Evolutionary conservation across 2,113 vertebrate species (phyloP), one percentile per base, ranked within the genome.

Genomic region (Ammodytes dubius): DNA sequence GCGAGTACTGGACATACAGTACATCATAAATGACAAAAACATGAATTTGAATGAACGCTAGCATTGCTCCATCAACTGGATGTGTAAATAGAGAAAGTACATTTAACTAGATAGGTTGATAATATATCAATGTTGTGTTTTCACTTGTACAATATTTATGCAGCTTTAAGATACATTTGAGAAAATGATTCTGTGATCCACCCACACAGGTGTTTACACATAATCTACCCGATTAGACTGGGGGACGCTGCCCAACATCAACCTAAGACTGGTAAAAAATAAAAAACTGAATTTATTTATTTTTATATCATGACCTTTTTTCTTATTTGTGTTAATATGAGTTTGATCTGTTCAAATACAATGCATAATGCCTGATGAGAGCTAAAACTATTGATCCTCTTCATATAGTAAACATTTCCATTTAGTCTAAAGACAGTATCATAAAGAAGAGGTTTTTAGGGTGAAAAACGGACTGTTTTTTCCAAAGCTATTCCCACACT

Each of bases 21-120:
- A 64, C 8, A 45, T 56, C 19, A n/a, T 35, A 15, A n/a, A n/a
- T 15, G 73, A 76, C 60, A 75, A 19, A 49, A 15, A 66, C 35
- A 37, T 12, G 2, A 40, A 43, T 60, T 3, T 4, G 7, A 69
- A 63, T 61, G 46, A 53, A 61, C 70, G 49, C 12, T 14, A 15
- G 45, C 15, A 3, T 27, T 46, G 8, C 42, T 17, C 11, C 10
- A 46, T 43, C 17, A 35, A 27, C 27, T 56, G n/a, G 17, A 17
- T 52, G 50, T 56, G n/a, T 9, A 54, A 19, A 35, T 12, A 56
- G 19, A 19, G 27, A 27, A 27, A 27, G 27, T 3, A 54, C 17
- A 54, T n/a, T 2, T 8, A 54, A 54, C 52, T 8, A 8, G 7
- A 54, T n/a, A n/a, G 9, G 17, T 15, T 19, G 17, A 19, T 54